Percentiles rank a stretch among this genome's conserved stretches.
Conservation (phyloP, 2,113 vertebrate genomes). For the Spilogale gracilis region DNA sequence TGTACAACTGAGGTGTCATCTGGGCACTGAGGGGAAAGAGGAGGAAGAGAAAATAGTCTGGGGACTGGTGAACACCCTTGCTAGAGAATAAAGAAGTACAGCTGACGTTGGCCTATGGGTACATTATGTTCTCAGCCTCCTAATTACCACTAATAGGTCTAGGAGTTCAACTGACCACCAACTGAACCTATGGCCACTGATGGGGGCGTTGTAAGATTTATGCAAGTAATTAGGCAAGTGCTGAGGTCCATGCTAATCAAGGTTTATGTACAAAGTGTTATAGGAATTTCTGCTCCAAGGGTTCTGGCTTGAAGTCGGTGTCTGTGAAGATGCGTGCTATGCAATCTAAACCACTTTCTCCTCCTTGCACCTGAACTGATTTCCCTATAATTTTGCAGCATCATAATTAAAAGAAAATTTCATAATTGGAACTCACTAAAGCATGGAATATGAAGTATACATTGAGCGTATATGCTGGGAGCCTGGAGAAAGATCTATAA, state of each 20-base stretch:
- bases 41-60: background rate
- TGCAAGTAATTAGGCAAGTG: slow-evolving; percentile 50
- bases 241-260: background rate
- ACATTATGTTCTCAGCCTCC: background rate
- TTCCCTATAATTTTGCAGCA: slow-evolving; percentile 71
- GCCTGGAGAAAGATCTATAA: slow-evolving; percentile 57
- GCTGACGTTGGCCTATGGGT: background rate
- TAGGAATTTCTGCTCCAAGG: slow-evolving; percentile 45
- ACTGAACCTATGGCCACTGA: background rate
- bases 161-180: background rate
- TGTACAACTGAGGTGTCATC: background rate
- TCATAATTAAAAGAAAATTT: slow-evolving; percentile 78
- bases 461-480: slow-evolving; percentile 25
- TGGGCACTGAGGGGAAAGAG: background rate
- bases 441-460: slow-evolving; percentile 68
- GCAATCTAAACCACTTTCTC: slow-evolving; percentile 47
- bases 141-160: background rate
- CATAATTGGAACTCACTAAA: slow-evolving; percentile 75
- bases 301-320: background rate
- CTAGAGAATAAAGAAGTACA: background rate
- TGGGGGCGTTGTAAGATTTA: background rate
- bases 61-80: background rate
- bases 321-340: slow-evolving; percentile 46
- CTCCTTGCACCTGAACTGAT: slow-evolving; percentile 70
- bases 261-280: background rate